Base-by-base conservation (phyloP, 1,140 invertebrate genomes). In the Zaprionus gabonicus region DNA sequence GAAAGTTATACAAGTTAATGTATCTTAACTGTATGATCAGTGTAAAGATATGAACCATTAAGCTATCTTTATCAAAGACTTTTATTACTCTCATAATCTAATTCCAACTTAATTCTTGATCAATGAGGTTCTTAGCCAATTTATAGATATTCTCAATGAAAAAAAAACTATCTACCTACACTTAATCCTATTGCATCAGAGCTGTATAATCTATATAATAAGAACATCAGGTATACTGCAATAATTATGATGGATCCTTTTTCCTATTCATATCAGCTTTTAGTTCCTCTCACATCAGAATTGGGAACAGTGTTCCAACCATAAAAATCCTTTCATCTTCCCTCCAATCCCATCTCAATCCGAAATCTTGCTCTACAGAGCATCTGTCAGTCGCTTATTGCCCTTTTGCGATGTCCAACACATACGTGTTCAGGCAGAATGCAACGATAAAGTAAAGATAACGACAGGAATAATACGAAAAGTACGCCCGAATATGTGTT, bases 401-500 rank as follows among this genome's bases (percentile, higher is more conserved):
- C 28, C 28, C 13, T 34, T 66, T 25, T 46, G 20, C 41, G 15
- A 41, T n/a, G 41, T 1, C 4, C 5, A 20, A 9, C 55, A 34
- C 31, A 34, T 56, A 56, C 36, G 53, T 44, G 64, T 53, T 57
- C 56, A 38, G 53, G 59, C 28, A 82, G 70, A 83, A 76, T 65
- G 63, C 76, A 71, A 36, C 64, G 66, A 79, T 64, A 78, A 41
- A 53, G 65, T 59, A 62, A 79, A 59, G 70, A 63, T 70, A 78
- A 53, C 67, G 15, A 58, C 51, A 67, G 56, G 44, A 56, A 34
- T 34, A 78, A 57, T 65, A 59, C 31, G 17, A 58, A 71, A 70
- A 71, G 55, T 81, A 81, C 85, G 81, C 69, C 77, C 71, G 65
- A 71, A 81, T 76, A 84, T 88, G 46, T 71, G 17, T 77, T 67